Evolutionary conservation across 2,113 vertebrate species (phyloP), one percentile per base, ranked within the genome.

Genomic region (Nothoprocta perdicaria): DNA sequence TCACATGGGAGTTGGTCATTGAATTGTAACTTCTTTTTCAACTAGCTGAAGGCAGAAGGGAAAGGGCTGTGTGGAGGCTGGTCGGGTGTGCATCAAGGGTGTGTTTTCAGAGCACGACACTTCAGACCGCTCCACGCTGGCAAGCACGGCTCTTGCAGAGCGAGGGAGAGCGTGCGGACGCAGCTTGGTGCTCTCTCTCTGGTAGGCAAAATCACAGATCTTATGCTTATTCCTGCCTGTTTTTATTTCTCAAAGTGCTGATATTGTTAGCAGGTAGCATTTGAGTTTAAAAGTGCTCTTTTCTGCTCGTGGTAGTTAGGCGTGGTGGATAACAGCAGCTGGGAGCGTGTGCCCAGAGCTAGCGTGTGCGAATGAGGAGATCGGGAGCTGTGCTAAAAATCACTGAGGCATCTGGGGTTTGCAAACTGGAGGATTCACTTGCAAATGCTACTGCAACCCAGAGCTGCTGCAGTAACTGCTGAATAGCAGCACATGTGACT

Each of bases 1-100:
- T 94, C 86, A 83, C 61, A 23, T 0, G n/a, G 65, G 90, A 93
- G 84, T 81, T 92, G 94, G 83, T 46, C 68, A 6, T 66, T 95
- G 92, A 93, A 89, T 61, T 69, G 91, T 66, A 91, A 80, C 62
- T 50, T 94, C 94, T 48, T 91, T 93, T 88, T 72, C 2, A 6
- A 18, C 71, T 76, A 72, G 58, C 94, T 53, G 75, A 52, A 7
- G 3, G 57, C 5, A 0, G 81, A 90, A 90, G 92, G 79, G 91
- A 94, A 94, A 88, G 92, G 95, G 94, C 91, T 83, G 94, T 93
- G 96, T 97, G 96, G 95, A 52, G 89, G 84, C 95, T 90, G 93
- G 43, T 35, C 24, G 95, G 74, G 81, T 52, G 66, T 83, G 93
- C 38, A 83, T n/a, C 11, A n/a, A 92, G 87, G 0, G 1, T 74